phyloP scores from a whole-genome alignment of 2,113 vertebrate genomes.

The Pelvicachromis taeniatus region DNA sequence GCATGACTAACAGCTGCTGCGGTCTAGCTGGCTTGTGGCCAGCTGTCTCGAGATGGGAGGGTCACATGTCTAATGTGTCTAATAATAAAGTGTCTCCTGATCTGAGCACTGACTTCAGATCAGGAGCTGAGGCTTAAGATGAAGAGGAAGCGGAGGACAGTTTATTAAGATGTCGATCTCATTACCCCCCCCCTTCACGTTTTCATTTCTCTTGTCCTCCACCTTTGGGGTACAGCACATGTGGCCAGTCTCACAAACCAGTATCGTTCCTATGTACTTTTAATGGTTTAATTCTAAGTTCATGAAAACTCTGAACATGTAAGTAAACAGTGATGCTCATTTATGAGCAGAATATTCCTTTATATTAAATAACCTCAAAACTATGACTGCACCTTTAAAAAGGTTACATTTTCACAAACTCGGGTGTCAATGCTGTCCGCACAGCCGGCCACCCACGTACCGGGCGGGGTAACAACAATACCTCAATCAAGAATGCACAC shows the following conservation, averaged over 20 bases:
- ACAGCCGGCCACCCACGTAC: background rate
- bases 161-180: background rate
- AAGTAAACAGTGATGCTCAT: background rate
- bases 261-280: background rate
- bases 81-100: background rate
- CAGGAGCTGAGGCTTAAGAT: background rate
- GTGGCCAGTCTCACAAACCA: background rate
- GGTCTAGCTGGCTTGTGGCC: background rate
- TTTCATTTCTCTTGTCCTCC: background rate
- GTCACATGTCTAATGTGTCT: background rate
- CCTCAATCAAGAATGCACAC: background rate
- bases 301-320: background rate
- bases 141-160: background rate
- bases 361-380: background rate
- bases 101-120: background rate
- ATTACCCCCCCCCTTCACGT: background rate
- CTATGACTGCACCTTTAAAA: no score
- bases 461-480: background rate
- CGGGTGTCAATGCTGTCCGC: background rate
- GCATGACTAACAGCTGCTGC: background rate
- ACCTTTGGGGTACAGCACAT: background rate
- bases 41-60: background rate
- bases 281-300: background rate
- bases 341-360: background rate
- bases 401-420: background rate